Evolutionary conservation across 2,113 vertebrate genomes (phyloP).

Genomic region (Hypanus sabinus): DNA sequence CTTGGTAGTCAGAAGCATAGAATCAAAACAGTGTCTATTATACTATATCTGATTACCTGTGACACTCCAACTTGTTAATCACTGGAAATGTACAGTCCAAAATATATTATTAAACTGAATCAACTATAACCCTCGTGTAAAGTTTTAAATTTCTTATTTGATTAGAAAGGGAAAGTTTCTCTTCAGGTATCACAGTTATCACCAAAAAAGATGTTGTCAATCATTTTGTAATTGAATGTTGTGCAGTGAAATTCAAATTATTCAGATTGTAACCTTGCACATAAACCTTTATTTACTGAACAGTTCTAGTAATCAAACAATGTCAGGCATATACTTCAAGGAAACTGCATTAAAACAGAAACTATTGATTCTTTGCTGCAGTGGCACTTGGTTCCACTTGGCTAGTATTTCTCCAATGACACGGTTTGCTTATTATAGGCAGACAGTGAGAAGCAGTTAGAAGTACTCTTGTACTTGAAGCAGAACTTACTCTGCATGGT

Average conservation of each 20-base stretch:
- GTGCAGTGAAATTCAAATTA: not conserved
- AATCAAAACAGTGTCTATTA: not conserved
- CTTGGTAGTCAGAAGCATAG: not conserved
- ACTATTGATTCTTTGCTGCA: not conserved
- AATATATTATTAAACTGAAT: constrained; percentile 1
- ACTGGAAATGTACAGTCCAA: not conserved
- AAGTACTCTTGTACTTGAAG: not conserved
- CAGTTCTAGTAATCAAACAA: not conserved
- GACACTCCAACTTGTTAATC: not conserved
- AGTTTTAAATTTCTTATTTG: not conserved
- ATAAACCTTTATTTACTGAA: not conserved
- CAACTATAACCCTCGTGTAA: not conserved
- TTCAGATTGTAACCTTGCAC: not conserved
- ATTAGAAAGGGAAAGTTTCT: not conserved
- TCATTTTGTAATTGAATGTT: not conserved
- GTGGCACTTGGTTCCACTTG: not conserved
- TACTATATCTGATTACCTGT: not conserved
- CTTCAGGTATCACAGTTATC: not conserved
- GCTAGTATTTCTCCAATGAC: not conserved
- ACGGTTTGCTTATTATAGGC: too few relatives aligned
- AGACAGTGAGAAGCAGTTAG: not conserved
- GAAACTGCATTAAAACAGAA: not conserved
- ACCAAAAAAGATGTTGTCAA: not conserved
- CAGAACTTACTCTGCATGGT: not conserved
- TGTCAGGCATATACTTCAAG: not conserved